Evolutionary conservation across 2,888 invertebrate genomes (phyloP), one percentile per base, ranked within the genome.

Genomic region (Pantelozetes paolii): DNA sequence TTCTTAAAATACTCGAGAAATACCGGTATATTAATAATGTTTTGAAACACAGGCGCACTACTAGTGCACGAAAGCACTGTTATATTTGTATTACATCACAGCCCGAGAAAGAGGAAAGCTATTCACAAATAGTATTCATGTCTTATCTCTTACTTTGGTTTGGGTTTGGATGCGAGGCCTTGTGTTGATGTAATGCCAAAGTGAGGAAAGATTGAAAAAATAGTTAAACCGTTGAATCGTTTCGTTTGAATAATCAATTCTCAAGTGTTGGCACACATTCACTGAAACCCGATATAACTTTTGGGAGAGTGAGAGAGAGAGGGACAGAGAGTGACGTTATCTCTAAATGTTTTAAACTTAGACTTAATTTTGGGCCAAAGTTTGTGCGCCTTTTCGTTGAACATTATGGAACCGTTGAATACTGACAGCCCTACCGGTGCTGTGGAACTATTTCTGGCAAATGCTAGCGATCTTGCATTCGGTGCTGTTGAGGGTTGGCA

Each of bases 171-270:
- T 62, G n/a, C n/a, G 67, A 67, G 67, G 42, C 67, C 67, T 67
- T 67, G 67, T 67, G 67, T 67, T 67, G 67, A 67, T 23, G 67
- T 67, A 67, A 40, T 40, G 67, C 67, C 67, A 67, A 67, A 36
- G 18, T 40, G 67, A 67, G 67, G 67, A 67, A 67, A 40, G 59
- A 18, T 1, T 6, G 5, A n/a, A 23, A 36, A 32, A 67, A 36
- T 40, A 67, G n/a, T n/a, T n/a, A n/a, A n/a, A n/a, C n/a, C n/a
- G 15, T 67, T n/a, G 67, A 6, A n/a, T 64, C 36, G 32, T 23
- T 40, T 40, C 18, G n/a, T 40, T 1, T 40, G 1, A 32, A 67
- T 67, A 9, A 57, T 23, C 6, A 57, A n/a, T n/a, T 48, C n/a
- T 59, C 20, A 36, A 67, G 67, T 40, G 36, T 40, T 67, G 67